Percentiles rank a stretch among this genome's conserved stretches.
Conservation (phyloP, 2,113 vertebrate genomes). For the Enhydra lutris region DNA sequence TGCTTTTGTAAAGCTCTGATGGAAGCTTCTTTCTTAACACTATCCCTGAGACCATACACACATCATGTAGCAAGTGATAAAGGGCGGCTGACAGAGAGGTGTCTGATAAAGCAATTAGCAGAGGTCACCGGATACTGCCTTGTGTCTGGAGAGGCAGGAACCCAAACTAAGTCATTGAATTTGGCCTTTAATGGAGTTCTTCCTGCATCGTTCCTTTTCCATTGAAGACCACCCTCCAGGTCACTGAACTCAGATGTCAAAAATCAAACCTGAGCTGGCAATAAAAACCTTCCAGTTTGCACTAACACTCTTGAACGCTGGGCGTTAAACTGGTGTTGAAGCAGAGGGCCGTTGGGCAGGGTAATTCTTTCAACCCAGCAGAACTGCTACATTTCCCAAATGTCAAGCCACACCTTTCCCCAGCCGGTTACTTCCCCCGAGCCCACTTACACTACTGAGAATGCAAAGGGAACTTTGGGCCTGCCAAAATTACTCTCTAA, state of each 20-base stretch:
- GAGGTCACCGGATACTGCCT: not conserved
- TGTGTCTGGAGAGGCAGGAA: not conserved
- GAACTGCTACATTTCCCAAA: not conserved
- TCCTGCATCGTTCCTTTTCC: constrained; percentile 9
- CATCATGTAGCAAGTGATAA: not conserved
- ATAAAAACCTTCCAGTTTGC: not conserved
- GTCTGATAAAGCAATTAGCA: not conserved
- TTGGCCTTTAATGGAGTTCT: not conserved
- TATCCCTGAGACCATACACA: not conserved
- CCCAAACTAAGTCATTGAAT: not conserved
- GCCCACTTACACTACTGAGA: not conserved
- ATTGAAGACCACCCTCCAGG: not conserved
- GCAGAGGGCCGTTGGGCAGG: not conserved
- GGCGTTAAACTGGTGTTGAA: not conserved
- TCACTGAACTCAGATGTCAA: not conserved
- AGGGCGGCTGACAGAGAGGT: not conserved
- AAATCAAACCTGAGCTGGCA: constrained; percentile 38
- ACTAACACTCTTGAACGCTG: not conserved
- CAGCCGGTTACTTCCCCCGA: not conserved
- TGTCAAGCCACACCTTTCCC: not conserved
- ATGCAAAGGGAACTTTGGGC: not conserved
- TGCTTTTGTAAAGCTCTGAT: not conserved
- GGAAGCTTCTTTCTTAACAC: not conserved
- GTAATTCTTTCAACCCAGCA: not conserved
- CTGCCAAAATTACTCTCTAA: not conserved